Conservation (phyloP, 2,888 invertebrate genomes). For the Xanthostigma xanthostigma region DNA sequence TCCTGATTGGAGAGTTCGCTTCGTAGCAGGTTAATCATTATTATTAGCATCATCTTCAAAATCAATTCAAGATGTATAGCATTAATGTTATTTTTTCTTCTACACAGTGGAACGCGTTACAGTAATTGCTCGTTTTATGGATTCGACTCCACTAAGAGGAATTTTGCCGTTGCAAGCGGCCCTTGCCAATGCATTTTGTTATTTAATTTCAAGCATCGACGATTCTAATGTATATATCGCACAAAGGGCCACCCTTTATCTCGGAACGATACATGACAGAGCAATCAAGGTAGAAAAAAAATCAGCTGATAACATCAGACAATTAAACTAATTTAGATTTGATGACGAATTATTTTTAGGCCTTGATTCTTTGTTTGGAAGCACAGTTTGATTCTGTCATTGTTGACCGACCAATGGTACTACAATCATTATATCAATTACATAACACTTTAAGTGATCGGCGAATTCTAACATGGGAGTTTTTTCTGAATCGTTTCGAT, state of each 20-base stretch:
- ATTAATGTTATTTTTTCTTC: background rate
- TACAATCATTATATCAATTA: constrained; percentile 88
- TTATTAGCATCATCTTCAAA: background rate
- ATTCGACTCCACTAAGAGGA: constrained; percentile 70
- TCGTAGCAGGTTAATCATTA: constrained; percentile 55
- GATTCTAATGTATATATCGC: constrained; percentile 91
- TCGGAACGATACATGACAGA: constrained; percentile 84
- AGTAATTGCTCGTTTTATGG: constrained; percentile 84
- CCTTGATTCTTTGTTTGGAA: constrained; percentile 85
- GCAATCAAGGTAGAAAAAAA: constrained; percentile 56
- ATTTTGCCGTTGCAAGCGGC: constrained; percentile 80
- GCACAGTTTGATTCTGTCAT: constrained; percentile 96
- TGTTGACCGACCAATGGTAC: constrained; percentile 88
- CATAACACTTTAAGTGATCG: constrained; percentile 86
- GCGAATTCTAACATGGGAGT: constrained; percentile 88
- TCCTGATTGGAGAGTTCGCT: constrained; percentile 75
- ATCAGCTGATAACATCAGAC: constrained; percentile 7
- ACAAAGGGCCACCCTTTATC: constrained; percentile 78
- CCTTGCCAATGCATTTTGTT: constrained; percentile 91
- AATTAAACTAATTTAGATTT: constrained; percentile 1
- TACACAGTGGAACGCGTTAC: constrained; percentile 78
- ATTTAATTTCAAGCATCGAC: constrained; percentile 89
- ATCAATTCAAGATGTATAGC: background rate
- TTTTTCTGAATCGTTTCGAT: constrained; percentile 93
- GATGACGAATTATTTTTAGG: constrained; percentile 33